Base-by-base conservation (phyloP, 2,113 vertebrate species). In the Myotis brandtii region DNA sequence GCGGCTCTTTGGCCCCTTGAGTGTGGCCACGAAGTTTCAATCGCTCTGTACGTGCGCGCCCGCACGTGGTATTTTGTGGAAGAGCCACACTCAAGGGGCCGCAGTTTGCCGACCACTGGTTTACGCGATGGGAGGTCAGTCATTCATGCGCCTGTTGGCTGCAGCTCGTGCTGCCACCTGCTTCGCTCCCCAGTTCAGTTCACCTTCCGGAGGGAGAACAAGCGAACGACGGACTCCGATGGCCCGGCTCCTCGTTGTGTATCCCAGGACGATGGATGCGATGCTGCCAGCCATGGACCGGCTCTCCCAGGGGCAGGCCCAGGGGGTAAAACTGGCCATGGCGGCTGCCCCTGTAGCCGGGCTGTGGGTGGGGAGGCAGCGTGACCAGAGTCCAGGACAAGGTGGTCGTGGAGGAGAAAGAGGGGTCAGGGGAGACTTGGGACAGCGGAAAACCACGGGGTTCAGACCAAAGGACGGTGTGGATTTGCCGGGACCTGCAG, bases 381-480 rank as follows among this genome's bases (percentile, higher is more conserved):
- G 2, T 46, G 77, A 17, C 23, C 10, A 34, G 43, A 7, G 13
- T 80, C 66, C 7, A 32, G 37, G 77, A 83, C 46, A 13, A 62
- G 54, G 66, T 18, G 32, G 20, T 3, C 27, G 0, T 23, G 9
- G 0, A 7, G 48, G 37, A 2, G 9, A 14, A 56, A 27, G 37
- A 12, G 13, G 34, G 18, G 27, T 64, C 50, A 5, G 46, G 25
- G 70, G 34, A 66, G 52, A 67, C 30, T 56, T 43, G 1, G 43
- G 30, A 80, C 50, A 30, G n/a, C 37, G 21, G 11, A 27, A 9
- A 0, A 1, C 4, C 3, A 1, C 16, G n/a, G 30, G 43, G 50
- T 5, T 30, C 64, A 64, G 46, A 13, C 67, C 11, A 23, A 23
- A 84, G 46, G 27, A 11, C 13, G 13, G 20, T 30, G 13, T 48